Evolutionary conservation across 2,797 vertebrate genomes (phyloP).

Genomic region (Poecilia wingei): DNA sequence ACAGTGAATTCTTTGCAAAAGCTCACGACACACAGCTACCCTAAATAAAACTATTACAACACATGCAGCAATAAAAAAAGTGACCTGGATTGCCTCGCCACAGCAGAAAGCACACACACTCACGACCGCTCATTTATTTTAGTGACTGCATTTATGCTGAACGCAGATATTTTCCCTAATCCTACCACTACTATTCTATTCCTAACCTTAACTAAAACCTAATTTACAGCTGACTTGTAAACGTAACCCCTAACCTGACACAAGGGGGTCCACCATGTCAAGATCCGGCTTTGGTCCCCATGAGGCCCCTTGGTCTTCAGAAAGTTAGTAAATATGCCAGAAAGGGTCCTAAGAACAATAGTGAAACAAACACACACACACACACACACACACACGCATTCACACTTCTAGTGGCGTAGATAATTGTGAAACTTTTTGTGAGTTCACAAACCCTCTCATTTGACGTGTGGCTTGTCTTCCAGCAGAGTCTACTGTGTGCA

Average conservation of each 20-base stretch:
- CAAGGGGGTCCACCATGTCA: too few relatives aligned
- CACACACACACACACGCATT: background rate
- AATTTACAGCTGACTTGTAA: background rate
- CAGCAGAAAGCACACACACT: background rate
- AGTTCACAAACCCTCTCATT: conserved; percentile 26
- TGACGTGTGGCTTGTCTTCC: conserved; percentile 16
- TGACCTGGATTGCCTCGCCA: background rate
- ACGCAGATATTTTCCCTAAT: background rate
- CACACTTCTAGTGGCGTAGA: background rate
- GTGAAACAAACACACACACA: too few relatives aligned
- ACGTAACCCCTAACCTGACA: background rate
- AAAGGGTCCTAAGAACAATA: too few relatives aligned
- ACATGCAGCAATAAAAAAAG: background rate
- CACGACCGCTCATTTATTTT: background rate
- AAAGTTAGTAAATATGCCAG: background rate
- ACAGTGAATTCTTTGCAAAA: background rate
- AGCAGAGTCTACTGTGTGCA: conserved; percentile 4
- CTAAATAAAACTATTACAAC: conserved; percentile 2
- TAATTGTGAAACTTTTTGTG: conserved; percentile 30
- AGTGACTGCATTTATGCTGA: too few relatives aligned
- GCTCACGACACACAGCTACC: background rate
- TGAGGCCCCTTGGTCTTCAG: background rate
- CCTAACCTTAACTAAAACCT: background rate
- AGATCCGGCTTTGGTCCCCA: background rate
- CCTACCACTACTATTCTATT: background rate